These are phyloP conservation scores for Trichoplusia ni DNA, from an alignment of 1,140 invertebrate genomes.

Conservation along the genomic window DNA sequence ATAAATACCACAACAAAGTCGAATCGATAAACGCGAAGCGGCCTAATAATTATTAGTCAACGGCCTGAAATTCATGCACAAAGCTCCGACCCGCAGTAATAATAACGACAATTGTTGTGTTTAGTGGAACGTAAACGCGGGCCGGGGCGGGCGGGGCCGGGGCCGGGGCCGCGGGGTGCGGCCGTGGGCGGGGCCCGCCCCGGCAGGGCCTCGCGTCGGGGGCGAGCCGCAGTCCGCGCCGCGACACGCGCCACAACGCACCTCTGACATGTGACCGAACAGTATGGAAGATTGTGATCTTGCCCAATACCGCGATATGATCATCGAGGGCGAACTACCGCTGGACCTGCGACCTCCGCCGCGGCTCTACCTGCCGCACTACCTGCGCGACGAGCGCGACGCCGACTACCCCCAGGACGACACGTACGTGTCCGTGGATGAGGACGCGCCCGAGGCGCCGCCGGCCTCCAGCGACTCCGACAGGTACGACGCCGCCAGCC, in stretches of 20 bases:
- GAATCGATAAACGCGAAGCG: conserved; percentile 70
- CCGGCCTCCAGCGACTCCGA: conserved; percentile 72
- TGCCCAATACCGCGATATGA: conserved; percentile 75
- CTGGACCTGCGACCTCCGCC: conserved; percentile 73
- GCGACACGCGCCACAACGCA: conserved; percentile 64
- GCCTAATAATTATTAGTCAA: conserved; percentile 80
- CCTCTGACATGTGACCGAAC: conserved; percentile 71
- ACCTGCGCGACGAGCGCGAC: conserved; percentile 63
- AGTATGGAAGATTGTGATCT: conserved; percentile 77
- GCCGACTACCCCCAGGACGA: conserved; percentile 66
- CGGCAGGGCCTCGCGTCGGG: conserved; percentile 41
- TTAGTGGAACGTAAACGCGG: conserved; percentile 79
- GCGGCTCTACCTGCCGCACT: conserved; percentile 69
- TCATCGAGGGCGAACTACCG: conserved; percentile 74
- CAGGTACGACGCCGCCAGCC: conserved; percentile 69
- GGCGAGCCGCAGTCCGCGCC: conserved; percentile 53
- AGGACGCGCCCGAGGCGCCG: conserved; percentile 68
- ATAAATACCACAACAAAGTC: conserved; percentile 74
- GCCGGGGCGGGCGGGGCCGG: conserved; percentile 44
- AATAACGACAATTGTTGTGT: conserved; percentile 82
- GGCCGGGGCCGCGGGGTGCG: conserved; percentile 37
- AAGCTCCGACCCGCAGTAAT: conserved; percentile 79
- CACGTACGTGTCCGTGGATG: conserved; percentile 74
- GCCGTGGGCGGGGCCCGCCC: conserved; percentile 50
- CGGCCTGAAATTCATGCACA: conserved; percentile 81